Evolutionary conservation across 1,140 invertebrate genomes (phyloP).

Genomic region (Zaprionus nigranus): DNA sequence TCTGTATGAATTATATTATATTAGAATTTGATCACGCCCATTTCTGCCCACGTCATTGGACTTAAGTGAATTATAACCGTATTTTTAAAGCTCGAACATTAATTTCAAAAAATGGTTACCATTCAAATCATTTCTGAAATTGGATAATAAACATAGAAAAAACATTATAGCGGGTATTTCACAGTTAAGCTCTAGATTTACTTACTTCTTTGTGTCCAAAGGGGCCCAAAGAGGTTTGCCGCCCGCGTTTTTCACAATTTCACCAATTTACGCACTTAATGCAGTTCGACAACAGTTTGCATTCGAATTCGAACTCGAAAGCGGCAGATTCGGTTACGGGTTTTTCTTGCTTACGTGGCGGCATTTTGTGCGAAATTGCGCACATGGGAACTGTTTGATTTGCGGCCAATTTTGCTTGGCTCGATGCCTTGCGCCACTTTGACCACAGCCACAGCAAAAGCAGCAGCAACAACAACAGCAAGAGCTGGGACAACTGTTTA

Average conservation of each 20-base stretch:
- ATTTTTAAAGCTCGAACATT: no score
- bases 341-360: conserved; percentile 66
- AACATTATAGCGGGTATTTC: no score
- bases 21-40: neutral
- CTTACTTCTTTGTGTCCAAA: no score
- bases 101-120: no score
- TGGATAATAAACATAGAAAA: no score
- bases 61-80: no score
- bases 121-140: no score
- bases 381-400: conserved; percentile 82
- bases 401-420: conserved; percentile 68
- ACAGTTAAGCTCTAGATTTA: no score
- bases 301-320: neutral
- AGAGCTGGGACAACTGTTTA: conserved; percentile 50
- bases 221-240: no score
- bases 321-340: conserved; percentile 36
- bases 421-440: conserved; percentile 63
- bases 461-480: conserved; percentile 4
- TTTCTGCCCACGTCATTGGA: no score
- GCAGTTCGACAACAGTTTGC: conserved; percentile 27
- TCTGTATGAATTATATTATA: neutral
- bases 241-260: conserved; percentile 49
- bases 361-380: conserved; percentile 72
- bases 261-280: conserved; percentile 67
- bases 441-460: conserved; percentile 13